phyloP scores from a whole-genome alignment of 2,113 vertebrate genomes.

The Neotragus moschatus region DNA sequence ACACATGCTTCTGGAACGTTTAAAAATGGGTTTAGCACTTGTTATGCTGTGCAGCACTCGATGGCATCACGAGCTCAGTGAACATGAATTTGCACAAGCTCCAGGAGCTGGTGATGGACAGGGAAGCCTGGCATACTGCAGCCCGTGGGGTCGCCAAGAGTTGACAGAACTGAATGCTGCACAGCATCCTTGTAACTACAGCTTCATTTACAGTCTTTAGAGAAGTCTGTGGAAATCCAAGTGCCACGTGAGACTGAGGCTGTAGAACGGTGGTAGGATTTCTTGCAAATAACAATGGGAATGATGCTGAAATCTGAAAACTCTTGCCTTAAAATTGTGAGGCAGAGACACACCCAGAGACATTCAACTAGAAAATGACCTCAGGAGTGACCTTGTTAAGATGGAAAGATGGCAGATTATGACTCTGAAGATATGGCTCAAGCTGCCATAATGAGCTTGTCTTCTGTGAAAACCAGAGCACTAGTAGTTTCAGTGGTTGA shows the following conservation, averaged over 20 bases:
- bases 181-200: background rate
- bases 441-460: background rate
- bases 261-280: background rate
- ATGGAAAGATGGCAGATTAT: no score
- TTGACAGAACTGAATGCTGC: background rate
- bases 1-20: background rate
- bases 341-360: background rate
- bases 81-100: background rate
- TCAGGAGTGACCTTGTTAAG: background rate
- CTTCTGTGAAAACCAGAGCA: background rate
- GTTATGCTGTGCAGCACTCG: background rate
- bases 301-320: background rate
- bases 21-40: background rate
- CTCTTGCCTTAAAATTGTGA: background rate
- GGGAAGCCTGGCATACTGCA: background rate
- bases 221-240: background rate
- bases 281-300: background rate
- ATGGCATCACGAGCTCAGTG: background rate
- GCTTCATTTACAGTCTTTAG: background rate
- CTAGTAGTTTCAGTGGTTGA: background rate
- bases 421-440: background rate
- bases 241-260: background rate
- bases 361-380: background rate
- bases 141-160: background rate
- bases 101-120: background rate